A percentile compares a stretch with the other conserved stretches of the same genome.
These are phyloP conservation scores for Platygyra sinensis DNA, from an alignment of 64 coral and sea anemone genomes.

Conservation along the genomic window DNA sequence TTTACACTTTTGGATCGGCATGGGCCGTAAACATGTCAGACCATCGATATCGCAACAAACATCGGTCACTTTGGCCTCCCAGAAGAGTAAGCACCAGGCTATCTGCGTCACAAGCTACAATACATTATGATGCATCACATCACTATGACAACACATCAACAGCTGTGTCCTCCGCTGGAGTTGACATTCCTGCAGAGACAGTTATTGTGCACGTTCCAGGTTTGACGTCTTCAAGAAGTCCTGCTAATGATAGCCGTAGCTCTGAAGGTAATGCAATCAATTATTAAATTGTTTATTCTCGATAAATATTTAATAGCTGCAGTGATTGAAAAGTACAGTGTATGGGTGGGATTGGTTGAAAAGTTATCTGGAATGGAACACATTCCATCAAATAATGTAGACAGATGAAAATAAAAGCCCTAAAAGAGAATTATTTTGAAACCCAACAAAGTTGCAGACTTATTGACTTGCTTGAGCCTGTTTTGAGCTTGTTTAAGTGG, in stretches of 20 bases:
- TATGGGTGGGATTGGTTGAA: too few species aligned
- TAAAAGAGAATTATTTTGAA: too few species aligned
- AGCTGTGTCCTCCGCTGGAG: neutral
- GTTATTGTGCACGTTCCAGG: conserved; percentile 39
- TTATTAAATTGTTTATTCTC: too few species aligned
- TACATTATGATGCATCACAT: conserved; percentile 19
- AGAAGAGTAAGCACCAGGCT: conserved; percentile 30
- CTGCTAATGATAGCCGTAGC: neutral
- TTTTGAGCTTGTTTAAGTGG: too few species aligned
- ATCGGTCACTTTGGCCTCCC: conserved; percentile 40
- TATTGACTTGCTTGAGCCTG: too few species aligned
- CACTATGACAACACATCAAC: conserved; percentile 24
- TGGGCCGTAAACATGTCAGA: conserved; percentile 25
- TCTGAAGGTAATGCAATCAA: neutral
- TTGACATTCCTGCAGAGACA: conserved; percentile 36
- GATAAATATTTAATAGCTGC: too few species aligned
- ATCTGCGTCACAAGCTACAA: conserved; percentile 28
- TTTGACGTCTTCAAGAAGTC: neutral
- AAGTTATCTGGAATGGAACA: too few species aligned
- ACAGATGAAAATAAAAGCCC: too few species aligned
- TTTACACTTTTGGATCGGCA: neutral
- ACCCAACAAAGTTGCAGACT: too few species aligned
- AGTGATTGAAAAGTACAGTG: too few species aligned
- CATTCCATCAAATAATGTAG: too few species aligned
- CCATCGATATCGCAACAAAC: conserved; percentile 47